Conservation (phyloP, 2,797 vertebrate genomes). For the Valencia hispanica region DNA sequence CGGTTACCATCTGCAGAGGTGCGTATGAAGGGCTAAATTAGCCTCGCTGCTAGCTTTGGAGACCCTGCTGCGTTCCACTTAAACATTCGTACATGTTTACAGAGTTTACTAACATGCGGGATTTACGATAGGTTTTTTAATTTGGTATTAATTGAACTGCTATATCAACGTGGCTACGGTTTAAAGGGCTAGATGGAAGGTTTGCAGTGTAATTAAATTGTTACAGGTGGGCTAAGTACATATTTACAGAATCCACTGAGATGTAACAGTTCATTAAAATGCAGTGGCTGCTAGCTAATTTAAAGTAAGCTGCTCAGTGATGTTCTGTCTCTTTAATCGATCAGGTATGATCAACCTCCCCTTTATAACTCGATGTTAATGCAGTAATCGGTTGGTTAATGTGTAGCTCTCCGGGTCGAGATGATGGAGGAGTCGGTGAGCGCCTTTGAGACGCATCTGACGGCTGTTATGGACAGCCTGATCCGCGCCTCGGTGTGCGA, state of each 20-base stretch:
- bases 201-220: background rate
- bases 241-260: background rate
- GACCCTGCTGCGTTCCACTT: conserved; percentile 22
- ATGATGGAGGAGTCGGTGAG: conserved; percentile 85
- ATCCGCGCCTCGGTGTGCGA: conserved; percentile 84
- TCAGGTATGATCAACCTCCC: conserved; percentile 9
- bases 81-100: conserved; percentile 3
- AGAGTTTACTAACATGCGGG: conserved; percentile 38
- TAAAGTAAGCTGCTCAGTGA: conserved; percentile 7
- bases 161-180: no score
- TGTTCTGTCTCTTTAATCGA: no score
- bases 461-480: conserved; percentile 85
- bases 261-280: background rate
- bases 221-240: conserved; percentile 1
- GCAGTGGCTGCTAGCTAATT: background rate
- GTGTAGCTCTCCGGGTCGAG: conserved; percentile 17
- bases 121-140: rapidly evolving
- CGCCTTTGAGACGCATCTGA: conserved; percentile 84
- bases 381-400: background rate
- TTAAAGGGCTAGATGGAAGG: background rate
- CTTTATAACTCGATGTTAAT: background rate
- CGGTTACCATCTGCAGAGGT: conserved; percentile 47
- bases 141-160: background rate
- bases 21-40: conserved; percentile 66
- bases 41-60: conserved; percentile 66